Evolutionary conservation across 2,113 vertebrate species (phyloP).

Genomic region (Sturnira hondurensis): DNA sequence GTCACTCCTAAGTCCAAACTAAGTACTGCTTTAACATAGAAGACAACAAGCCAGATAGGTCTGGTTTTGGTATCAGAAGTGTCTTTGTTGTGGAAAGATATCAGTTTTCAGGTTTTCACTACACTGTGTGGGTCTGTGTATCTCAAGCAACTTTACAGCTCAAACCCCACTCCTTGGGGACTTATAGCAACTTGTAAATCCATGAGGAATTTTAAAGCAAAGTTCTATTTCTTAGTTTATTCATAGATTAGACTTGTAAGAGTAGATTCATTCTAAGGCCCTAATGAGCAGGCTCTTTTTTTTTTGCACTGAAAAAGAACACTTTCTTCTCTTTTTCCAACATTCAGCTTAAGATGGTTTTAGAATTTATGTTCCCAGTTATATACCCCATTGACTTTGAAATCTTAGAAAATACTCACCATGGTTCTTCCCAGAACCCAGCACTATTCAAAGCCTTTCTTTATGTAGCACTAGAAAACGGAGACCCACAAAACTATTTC

Average conservation of each 20-base stretch:
- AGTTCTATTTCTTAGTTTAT: slow-evolving; percentile 75
- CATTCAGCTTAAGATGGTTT: slow-evolving; percentile 52
- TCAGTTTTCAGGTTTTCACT: slow-evolving; percentile 69
- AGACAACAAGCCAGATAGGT: slow-evolving; percentile 69
- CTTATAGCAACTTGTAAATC: slow-evolving; percentile 79
- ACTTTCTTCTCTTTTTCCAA: slow-evolving; percentile 64
- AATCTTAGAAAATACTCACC: slow-evolving; percentile 60
- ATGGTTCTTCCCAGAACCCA: slow-evolving; percentile 47
- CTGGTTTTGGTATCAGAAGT: slow-evolving; percentile 76
- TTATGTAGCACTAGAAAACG: slow-evolving; percentile 59
- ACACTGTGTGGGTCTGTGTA: slow-evolving; percentile 72
- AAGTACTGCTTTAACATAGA: slow-evolving; percentile 69
- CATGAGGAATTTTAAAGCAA: slow-evolving; percentile 78
- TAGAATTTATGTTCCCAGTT: slow-evolving; percentile 59
- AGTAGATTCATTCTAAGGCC: slow-evolving; percentile 66
- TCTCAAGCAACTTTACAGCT: slow-evolving; percentile 76
- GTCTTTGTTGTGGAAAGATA: slow-evolving; percentile 80
- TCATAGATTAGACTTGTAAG: slow-evolving; percentile 71
- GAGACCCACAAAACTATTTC: slow-evolving; percentile 59
- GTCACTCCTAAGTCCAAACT: slow-evolving; percentile 52
- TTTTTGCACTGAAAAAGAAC: slow-evolving; percentile 64
- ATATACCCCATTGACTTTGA: slow-evolving; percentile 58
- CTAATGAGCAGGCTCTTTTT: slow-evolving; percentile 45
- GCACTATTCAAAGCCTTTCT: slow-evolving; percentile 63
- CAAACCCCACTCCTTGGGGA: slow-evolving; percentile 68